Evolutionary conservation across 2,113 vertebrate species (phyloP), one percentile per base, ranked within the genome.

Genomic region (Notarius quadriscutis): DNA sequence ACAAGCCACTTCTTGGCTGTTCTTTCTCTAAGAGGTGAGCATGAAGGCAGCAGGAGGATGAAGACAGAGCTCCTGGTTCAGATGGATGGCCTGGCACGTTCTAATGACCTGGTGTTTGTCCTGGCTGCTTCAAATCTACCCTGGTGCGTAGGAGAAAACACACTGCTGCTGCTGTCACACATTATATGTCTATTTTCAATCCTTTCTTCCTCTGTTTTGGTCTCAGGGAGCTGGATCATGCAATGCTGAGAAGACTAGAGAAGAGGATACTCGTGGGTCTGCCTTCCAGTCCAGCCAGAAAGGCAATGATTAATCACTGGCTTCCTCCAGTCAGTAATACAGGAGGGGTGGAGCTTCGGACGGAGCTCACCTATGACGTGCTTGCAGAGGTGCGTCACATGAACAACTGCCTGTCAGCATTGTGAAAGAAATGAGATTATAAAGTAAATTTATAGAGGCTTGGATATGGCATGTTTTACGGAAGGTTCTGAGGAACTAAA

Each of bases 51-150:
- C 90, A 96, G 96, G 15, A 94, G 97, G 92, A 98, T 99, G 97
- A 99, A 99, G 94, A 98, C 97, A 0, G 97, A 99, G 95, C 93
- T 99, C 57, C 93, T 99, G 93, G 95, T 99, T 82, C 98, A 99
- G 95, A 99, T 99, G 98, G 98, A 99, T 22, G 98, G 98, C 77
- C 93, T 99, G 91, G 96, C 97, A 1, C 95, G 84, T 89, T 99
- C 98, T 3, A 96, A 99, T 7, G 97, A 99, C 91, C 96, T 99
- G 41, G 97, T 99, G 86, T 99, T 99, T 94, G 97, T 99, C 81
- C 94, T 99, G 90, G 98, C 98, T 87, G 98, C 98, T 85, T 99
- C 98, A 93, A 99, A 99, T 94, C 92, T 97, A 88, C 97, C 96
- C 10, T 97, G 97, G 96, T 97, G 93, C 96, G 95, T 91, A 27